Evolutionary conservation across 35 echinoderm and acorn worm genomes (phyloP), one percentile per base, ranked within the genome.

Genomic region (Amphiura filiformis): DNA sequence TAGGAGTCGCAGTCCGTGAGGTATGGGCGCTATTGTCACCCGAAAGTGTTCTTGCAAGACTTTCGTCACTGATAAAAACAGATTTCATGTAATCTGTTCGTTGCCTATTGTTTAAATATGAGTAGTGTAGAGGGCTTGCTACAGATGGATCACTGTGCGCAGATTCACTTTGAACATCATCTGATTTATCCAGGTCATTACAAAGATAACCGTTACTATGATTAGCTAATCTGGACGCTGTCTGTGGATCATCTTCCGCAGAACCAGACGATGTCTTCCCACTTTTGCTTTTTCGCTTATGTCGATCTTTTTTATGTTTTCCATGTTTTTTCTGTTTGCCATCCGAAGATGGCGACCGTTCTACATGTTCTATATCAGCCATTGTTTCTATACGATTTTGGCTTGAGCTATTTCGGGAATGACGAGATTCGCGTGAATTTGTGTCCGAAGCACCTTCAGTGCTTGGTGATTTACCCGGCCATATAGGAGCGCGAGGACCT

Each of bases 1-100:
- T 11, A 1, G 61, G 61, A 70, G 61, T 70, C 26, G 61, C 26
- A 13, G 61, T 70, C 15, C 26, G 9, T 30, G 61, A 70, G 26
- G 61, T 70, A 30, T 70, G 49, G 1, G 88, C 86, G 37, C 88
- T 84, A 18, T 94, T 88, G 30, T 86, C 28, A 22, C 94, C 94
- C 14, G 94, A 96, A 38, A 38, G 79, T 22, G 86, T 81, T 83
- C 82, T 92, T 38, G 86, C 82, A 37, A 96, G 70, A 78, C 90
- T 92, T 38, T 96, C 94, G 75, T 96, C 94, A 70, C 94, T 96
- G 5, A 96, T 92, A 40, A 92, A 96, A 34, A 96, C 94, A 35
- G 91, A 88, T 52, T 92, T 96, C 11, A 89, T 75, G 35, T 86
- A 82, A 37, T 92, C 90, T 57, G 77, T 64, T 56, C 92, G 92